These are phyloP conservation scores for Drosophila murphyi DNA, from an alignment of 1,140 invertebrate species.

Conservation along the genomic window DNA sequence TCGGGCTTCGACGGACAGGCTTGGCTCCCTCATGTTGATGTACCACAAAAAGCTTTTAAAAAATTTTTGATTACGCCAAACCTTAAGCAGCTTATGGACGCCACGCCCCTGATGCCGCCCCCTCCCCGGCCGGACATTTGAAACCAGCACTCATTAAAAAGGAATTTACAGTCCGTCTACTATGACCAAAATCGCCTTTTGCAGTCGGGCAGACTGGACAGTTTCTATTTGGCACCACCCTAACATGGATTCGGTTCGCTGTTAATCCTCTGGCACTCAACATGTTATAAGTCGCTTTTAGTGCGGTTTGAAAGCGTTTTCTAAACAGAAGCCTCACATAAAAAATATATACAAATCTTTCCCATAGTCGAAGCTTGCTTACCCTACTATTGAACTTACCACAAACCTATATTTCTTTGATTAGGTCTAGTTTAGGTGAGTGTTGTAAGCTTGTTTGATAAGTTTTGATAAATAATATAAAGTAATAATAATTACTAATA, in stretches of 20 bases:
- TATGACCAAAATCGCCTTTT: conserved; percentile 13
- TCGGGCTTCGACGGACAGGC: conserved; percentile 22
- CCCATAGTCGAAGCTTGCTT: background rate
- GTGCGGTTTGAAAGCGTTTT: conserved; percentile 78
- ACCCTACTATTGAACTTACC: conserved; percentile 4
- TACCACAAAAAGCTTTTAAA: conserved; percentile 81
- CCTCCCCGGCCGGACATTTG: conserved; percentile 34
- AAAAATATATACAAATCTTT: conserved; percentile 19
- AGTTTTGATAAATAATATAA: no score
- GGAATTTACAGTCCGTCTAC: conserved; percentile 69
- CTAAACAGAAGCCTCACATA: conserved; percentile 56
- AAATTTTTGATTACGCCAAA: conserved; percentile 81
- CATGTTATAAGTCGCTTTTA: conserved; percentile 84
- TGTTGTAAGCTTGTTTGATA: no score
- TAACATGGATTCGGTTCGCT: conserved; percentile 50
- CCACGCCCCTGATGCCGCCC: conserved; percentile 1
- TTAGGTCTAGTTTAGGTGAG: no score
- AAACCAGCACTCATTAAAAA: conserved; percentile 79
- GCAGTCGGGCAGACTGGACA: background rate
- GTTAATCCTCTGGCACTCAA: conserved; percentile 84
- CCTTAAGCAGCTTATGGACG: conserved; percentile 77
- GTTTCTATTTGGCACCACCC: conserved; percentile 32
- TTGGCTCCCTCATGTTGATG: conserved; percentile 65
- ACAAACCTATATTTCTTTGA: no score
- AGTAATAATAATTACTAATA: no score